Percentiles rank a stretch among this genome's conserved stretches.
Conservation (phyloP, 2,797 vertebrate genomes). For the Centropyge bicolor region DNA sequence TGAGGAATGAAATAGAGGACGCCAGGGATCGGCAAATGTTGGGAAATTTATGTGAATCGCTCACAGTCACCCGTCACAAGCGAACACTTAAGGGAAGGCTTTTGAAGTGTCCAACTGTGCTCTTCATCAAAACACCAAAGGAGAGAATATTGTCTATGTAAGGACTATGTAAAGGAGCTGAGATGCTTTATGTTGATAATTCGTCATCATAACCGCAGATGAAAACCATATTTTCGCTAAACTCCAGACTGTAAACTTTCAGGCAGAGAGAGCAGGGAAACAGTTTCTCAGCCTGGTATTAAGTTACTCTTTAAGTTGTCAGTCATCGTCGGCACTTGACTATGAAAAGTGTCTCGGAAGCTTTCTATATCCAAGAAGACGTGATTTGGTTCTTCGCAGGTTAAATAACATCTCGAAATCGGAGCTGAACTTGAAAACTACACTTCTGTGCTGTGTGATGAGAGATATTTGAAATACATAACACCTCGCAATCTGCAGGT, state of each 20-base stretch:
- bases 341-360: no score
- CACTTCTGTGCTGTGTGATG: no score
- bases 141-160: not conserved
- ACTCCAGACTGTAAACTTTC: no score
- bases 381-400: no score
- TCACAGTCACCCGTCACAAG: not conserved
- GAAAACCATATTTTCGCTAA: not conserved
- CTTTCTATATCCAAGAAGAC: no score
- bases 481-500: no score
- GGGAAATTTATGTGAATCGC: conserved; percentile 10
- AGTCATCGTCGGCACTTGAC: no score
- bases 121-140: conserved; percentile 1
- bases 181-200: not conserved
- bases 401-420: no score
- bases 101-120: not conserved
- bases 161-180: not conserved
- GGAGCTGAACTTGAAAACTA: no score
- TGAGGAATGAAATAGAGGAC: not conserved
- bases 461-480: not conserved
- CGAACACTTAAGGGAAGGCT: not conserved
- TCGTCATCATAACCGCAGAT: not conserved
- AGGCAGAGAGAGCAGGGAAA: no score
- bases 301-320: not conserved
- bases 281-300: not conserved
- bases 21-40: conserved; percentile 1